Base-by-base conservation (phyloP, 2,113 vertebrate genomes). In the Bos javanicus region DNA sequence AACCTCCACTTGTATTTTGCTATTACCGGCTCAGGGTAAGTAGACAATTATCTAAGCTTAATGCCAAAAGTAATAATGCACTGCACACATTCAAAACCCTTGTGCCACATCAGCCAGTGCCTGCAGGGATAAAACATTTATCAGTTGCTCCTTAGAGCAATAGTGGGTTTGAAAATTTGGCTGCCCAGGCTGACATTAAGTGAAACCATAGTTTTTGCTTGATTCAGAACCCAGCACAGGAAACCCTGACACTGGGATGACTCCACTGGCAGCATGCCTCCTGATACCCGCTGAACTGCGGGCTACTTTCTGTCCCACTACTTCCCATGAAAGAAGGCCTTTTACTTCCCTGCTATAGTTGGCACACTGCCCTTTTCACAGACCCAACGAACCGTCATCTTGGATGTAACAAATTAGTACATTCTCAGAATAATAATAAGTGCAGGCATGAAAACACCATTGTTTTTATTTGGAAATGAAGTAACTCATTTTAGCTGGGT, bases 351-450 rank as follows among this genome's bases (percentile, higher is more conserved):
- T 98, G 98, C 98, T 95, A 98, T 92, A 82, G 97, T 86, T 99
- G 99, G 99, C 99, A 99, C 97, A 71, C 98, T 99, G 99, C 99
- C 99, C 99, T 99, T 99, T 99, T 99, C 99, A 99, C 84, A 98
- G 99, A 84, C 99, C 99, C 92, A 98, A 98, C 99, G 99, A 99
- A 99, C 99, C 99, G 99, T 99, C 99, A 99, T 99, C 99, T 99
- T 99, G 99, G 99, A 99, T 99, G 99, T 99, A 99, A 99, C 99
- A 99, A 99, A 99, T 99, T 99, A 99, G 99, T 99, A 99, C 99
- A 99, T 99, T 99, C 99, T 99, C 99, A 99, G 99, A 99, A 99
- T 99, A 99, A 99, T 99, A 99, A 99, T 99, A 99, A 99, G 99
- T 98, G 98, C 97, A 99, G 98, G 99, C 99, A 99, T 99, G 99